These are phyloP conservation scores for Falcunculus frontatus DNA, from an alignment of 2,113 vertebrate genomes.

Conservation along the genomic window DNA sequence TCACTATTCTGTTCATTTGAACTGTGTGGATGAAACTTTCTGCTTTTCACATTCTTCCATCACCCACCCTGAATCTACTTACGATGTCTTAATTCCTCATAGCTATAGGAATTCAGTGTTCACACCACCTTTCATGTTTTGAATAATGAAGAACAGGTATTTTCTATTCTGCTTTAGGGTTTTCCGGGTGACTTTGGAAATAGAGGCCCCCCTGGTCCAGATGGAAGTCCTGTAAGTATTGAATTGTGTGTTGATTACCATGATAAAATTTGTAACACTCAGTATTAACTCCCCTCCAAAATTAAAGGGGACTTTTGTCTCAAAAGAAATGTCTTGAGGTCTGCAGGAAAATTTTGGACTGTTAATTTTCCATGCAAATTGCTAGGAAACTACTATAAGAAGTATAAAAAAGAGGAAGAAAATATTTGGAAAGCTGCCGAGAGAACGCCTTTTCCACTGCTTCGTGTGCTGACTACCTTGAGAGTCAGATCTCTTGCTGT, in stretches of 20 bases:
- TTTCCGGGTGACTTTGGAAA: conserved; percentile 87
- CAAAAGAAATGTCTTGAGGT: not conserved
- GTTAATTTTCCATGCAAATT: not conserved
- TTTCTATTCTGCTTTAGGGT: conserved; percentile 69
- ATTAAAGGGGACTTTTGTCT: not conserved
- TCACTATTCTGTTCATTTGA: not conserved
- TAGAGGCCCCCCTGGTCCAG: conserved; percentile 88
- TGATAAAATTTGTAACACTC: not conserved
- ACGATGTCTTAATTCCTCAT: not conserved
- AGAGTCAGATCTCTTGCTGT: not conserved
- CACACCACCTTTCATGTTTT: not conserved
- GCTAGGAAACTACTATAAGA: not conserved
- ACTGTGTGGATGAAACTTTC: not conserved
- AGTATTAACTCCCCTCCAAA: not conserved
- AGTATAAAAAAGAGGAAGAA: not conserved
- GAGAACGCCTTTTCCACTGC: not conserved
- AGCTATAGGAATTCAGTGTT: not conserved
- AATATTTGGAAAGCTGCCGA: not conserved
- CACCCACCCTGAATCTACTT: not conserved
- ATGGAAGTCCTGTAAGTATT: conserved; percentile 89
- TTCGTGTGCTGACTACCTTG: not conserved
- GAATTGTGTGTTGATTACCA: not conserved
- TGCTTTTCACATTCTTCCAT: not conserved
- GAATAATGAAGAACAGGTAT: not conserved
- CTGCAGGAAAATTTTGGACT: not conserved